phyloP scores from a whole-genome alignment of 2,113 vertebrate genomes.

The Oryzias javanicus region DNA sequence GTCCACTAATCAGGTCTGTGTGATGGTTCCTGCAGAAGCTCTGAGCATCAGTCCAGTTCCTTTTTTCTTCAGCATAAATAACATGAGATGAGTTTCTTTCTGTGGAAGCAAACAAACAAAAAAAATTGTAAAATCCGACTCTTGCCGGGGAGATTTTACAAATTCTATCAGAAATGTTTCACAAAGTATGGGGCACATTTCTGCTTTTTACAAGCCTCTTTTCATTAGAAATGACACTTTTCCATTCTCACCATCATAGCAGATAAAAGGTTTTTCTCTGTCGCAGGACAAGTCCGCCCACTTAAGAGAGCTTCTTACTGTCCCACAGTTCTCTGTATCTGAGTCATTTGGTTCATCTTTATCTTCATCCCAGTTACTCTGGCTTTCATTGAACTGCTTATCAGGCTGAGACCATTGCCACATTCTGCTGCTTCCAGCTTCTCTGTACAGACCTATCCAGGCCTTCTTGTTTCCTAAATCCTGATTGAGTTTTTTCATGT shows the following conservation, averaged over 20 bases:
- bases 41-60: no score
- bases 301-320: neutral
- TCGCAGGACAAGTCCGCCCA: accelerated
- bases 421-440: accelerated
- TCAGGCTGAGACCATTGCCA: conserved; percentile 45
- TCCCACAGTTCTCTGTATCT: accelerated
- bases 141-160: no score
- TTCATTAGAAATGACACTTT: neutral
- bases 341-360: accelerated
- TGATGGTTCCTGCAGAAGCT: no score
- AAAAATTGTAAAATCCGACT: accelerated
- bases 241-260: conserved; percentile 24
- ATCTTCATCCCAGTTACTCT: neutral
- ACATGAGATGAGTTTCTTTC: accelerated
- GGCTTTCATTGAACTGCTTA: neutral
- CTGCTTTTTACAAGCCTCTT: neutral
- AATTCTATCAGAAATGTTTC: neutral
- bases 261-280: accelerated
- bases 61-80: no score
- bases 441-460: conserved; percentile 38
- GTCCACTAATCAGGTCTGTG: no score
- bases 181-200: neutral
- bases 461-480: neutral
- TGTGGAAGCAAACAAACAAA: neutral
- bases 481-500: neutral